Percentiles rank a stretch among this genome's conserved stretches.
phyloP scores from a whole-genome alignment of 2,113 vertebrate genomes.

The Micromys minutus region DNA sequence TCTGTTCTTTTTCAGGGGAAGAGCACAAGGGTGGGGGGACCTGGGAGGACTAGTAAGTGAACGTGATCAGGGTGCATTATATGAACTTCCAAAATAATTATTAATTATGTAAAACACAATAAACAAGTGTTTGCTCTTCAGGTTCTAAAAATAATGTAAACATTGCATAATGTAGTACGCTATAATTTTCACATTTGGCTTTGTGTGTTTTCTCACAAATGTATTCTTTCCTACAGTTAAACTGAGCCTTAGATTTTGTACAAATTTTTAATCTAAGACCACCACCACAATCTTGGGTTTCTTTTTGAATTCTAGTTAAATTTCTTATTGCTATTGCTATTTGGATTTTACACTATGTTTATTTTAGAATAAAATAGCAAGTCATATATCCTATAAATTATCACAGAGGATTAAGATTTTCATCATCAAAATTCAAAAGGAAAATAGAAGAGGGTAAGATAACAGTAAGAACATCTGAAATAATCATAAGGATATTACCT shows the following conservation, averaged over 20 bases:
- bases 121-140: conserved; percentile 9
- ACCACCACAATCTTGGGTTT: background rate
- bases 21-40: background rate
- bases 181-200: background rate
- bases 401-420: background rate
- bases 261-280: background rate
- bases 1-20: background rate
- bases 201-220: background rate
- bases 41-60: background rate
- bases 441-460: background rate
- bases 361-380: background rate
- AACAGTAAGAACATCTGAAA: background rate
- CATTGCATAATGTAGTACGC: background rate
- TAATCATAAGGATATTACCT: background rate
- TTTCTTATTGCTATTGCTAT: background rate
- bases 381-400: background rate
- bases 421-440: background rate
- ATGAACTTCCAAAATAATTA: background rate
- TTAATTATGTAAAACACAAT: background rate
- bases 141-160: background rate
- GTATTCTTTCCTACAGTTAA: background rate
- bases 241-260: background rate
- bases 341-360: background rate
- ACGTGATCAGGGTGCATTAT: background rate
- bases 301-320: background rate